Evolutionary conservation across 2,888 invertebrate genomes (phyloP).

Genomic region (Sarcophaga subvicina): DNA sequence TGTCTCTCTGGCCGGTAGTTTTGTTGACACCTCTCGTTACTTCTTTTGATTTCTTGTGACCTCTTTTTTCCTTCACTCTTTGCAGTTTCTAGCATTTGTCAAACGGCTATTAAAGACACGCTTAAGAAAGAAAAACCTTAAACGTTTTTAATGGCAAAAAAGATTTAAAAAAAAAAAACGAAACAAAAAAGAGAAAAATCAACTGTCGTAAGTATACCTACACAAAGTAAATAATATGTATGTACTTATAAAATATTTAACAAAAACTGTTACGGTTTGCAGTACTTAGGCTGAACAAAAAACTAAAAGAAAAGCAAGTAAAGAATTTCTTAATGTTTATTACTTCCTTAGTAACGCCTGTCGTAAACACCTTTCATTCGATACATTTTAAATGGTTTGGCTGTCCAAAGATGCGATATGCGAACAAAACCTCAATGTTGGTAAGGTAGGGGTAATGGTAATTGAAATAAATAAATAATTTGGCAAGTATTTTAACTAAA

Average conservation of each 20-base stretch:
- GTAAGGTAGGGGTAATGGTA: neutral
- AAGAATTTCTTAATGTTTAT: conserved; percentile 22
- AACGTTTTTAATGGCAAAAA: conserved; percentile 22
- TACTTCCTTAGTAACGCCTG: conserved; percentile 56
- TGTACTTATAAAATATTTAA: neutral
- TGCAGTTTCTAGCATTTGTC: neutral
- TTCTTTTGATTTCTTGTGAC: too few relatives aligned
- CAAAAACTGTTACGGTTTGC: neutral
- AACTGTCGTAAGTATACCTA: conserved; percentile 1
- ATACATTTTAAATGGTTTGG: conserved; percentile 18
- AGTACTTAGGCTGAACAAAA: neutral
- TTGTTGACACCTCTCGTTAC: too few relatives aligned
- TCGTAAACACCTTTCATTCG: conserved; percentile 18
- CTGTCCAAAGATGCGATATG: neutral
- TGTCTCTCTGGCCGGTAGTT: too few relatives aligned
- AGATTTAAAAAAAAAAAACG: neutral
- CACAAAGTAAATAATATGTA: neutral
- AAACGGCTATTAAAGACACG: neutral
- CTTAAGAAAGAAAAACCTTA: neutral
- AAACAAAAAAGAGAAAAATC: neutral
- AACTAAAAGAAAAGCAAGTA: neutral
- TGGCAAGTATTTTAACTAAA: conserved; percentile 17
- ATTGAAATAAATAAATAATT: conserved; percentile 8
- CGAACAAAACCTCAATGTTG: neutral
- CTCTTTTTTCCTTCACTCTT: too few relatives aligned